Evolutionary conservation across 2,797 vertebrate genomes (phyloP).

Genomic region (Leptatherina wallacei): DNA sequence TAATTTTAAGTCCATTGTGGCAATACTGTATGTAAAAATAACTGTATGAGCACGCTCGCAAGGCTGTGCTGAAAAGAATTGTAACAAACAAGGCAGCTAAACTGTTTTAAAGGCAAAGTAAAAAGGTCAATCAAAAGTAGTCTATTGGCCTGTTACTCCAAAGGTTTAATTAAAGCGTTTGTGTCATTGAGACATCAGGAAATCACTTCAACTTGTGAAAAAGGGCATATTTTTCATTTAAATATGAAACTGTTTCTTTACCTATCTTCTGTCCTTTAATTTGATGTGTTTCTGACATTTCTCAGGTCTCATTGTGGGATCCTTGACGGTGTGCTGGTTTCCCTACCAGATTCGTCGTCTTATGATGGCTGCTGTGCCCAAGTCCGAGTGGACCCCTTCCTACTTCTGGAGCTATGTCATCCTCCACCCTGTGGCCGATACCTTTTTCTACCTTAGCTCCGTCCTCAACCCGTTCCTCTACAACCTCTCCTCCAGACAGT

Average conservation of each 20-base stretch:
- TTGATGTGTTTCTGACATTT: not conserved
- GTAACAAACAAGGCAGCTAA: too few relatives aligned
- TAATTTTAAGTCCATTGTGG: too few relatives aligned
- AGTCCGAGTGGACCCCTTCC: slow-evolving; percentile 84
- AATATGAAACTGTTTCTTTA: not conserved
- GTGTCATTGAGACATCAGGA: too few relatives aligned
- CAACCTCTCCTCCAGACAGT: slow-evolving; percentile 93
- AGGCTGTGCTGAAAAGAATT: too few relatives aligned
- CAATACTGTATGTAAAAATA: too few relatives aligned
- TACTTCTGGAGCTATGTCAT: slow-evolving; percentile 87
- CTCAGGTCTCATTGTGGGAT: slow-evolving; percentile 90
- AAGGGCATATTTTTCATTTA: not conserved
- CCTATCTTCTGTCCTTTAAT: not conserved
- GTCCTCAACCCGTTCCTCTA: slow-evolving; percentile 95
- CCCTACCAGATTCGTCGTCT: slow-evolving; percentile 92
- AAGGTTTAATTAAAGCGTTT: too few relatives aligned
- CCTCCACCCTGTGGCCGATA: slow-evolving; percentile 88
- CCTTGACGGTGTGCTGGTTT: slow-evolving; percentile 91
- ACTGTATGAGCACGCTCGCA: too few relatives aligned
- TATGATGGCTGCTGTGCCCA: slow-evolving; percentile 89
- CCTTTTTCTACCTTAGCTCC: slow-evolving; percentile 97
- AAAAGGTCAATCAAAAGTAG: too few relatives aligned
- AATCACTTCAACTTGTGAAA: too few relatives aligned
- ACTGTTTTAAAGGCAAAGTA: too few relatives aligned
- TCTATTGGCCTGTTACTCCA: too few relatives aligned